Conservation (phyloP, 2,888 invertebrate species). For the Apamea sordens region DNA sequence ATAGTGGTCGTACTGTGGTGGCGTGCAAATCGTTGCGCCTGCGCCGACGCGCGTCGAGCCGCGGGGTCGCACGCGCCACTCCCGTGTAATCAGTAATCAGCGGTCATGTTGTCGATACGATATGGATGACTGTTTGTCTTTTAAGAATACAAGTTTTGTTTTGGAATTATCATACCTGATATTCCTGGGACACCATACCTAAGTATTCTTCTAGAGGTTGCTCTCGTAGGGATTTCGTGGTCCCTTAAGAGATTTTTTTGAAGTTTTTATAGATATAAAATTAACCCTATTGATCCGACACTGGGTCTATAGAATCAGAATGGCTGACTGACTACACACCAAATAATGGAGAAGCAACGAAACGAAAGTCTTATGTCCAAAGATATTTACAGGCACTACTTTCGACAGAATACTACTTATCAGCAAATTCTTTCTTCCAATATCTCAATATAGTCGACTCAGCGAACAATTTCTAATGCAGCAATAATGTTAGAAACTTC, state of each 20-base stretch:
- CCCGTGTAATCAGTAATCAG: constrained; percentile 74
- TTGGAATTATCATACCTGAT: background rate
- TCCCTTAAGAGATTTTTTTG: background rate
- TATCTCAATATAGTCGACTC: constrained; percentile 9
- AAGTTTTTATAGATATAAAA: background rate
- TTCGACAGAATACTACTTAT: background rate
- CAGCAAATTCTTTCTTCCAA: background rate
- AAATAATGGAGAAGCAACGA: background rate
- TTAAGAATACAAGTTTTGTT: background rate
- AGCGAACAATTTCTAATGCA: constrained; percentile 40
- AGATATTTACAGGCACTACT: constrained; percentile 9
- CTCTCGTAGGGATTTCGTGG: background rate
- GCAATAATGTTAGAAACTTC: constrained; percentile 54
- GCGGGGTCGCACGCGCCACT: constrained; percentile 65
- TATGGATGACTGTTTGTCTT: background rate
- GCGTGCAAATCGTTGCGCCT: constrained; percentile 61
- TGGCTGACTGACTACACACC: background rate
- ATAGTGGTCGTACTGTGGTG: constrained; percentile 19
- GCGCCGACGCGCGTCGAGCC: constrained; percentile 37
- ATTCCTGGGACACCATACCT: background rate
- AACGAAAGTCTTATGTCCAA: constrained; percentile 31
- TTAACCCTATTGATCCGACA: background rate
- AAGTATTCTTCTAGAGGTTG: background rate
- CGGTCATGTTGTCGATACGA: constrained; percentile 31
- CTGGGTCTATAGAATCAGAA: background rate